Evolutionary conservation across 2,113 vertebrate species (phyloP).

Genomic region (Rhineura floridana): DNA sequence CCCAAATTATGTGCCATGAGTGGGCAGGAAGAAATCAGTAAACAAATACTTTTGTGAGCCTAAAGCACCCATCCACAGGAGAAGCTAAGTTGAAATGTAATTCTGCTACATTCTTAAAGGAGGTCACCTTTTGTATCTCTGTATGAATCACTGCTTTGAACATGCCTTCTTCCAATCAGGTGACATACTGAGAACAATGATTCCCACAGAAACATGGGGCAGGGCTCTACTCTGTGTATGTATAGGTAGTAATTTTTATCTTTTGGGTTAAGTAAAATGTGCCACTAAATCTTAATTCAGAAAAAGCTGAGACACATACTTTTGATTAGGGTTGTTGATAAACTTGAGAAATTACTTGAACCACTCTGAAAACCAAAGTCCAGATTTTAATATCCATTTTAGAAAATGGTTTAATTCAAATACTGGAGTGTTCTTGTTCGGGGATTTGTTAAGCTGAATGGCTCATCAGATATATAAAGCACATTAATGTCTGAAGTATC

Average conservation of each 20-base stretch:
- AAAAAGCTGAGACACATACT: background rate
- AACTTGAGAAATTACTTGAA: background rate
- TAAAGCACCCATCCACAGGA: background rate
- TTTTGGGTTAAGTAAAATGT: background rate
- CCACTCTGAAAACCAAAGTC: background rate
- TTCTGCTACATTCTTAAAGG: background rate
- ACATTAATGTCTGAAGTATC: background rate
- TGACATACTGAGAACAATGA: background rate
- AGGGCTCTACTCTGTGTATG: background rate
- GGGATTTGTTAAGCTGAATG: background rate
- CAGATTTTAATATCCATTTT: background rate
- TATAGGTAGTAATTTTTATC: no score
- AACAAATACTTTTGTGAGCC: background rate
- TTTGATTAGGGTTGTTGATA: background rate
- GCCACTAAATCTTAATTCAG: background rate
- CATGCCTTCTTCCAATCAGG: background rate
- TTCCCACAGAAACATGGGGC: background rate
- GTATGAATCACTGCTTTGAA: background rate
- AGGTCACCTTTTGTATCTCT: background rate
- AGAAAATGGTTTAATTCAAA: background rate
- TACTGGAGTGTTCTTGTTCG: background rate
- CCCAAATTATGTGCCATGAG: background rate
- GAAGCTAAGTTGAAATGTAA: no score
- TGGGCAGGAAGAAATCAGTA: background rate
- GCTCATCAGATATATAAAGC: background rate